Evolutionary conservation across 2,888 invertebrate genomes (phyloP).

Genomic region (Teinopalpus imperialis): DNA sequence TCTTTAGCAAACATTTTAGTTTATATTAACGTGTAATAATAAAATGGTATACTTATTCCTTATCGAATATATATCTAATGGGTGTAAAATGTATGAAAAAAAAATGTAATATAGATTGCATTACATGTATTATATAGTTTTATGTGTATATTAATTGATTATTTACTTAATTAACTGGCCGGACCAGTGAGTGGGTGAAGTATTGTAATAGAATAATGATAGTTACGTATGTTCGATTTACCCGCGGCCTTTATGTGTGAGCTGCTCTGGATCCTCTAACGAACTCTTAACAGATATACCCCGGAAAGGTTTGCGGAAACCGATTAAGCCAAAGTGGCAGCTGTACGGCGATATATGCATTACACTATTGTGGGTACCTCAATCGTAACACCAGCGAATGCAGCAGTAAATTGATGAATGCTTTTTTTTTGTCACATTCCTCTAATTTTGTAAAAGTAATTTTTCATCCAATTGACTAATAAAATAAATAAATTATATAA

Average conservation of each 20-base stretch:
- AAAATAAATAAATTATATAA: no score
- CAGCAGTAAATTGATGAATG: no score
- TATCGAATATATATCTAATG: slow-evolving; percentile 37
- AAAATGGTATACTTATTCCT: slow-evolving; percentile 29
- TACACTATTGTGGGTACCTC: no score
- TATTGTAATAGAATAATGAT: slow-evolving; percentile 8
- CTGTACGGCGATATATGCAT: no score
- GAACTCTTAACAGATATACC: background rate
- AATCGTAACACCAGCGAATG: no score
- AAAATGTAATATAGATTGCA: slow-evolving; percentile 53
- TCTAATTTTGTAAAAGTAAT: no score
- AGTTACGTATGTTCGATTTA: slow-evolving; percentile 10
- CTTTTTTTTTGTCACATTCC: no score
- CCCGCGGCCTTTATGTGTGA: slow-evolving; percentile 11
- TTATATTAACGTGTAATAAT: slow-evolving; percentile 33
- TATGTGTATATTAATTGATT: slow-evolving; percentile 53
- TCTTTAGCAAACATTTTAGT: slow-evolving; percentile 38
- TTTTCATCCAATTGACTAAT: no score
- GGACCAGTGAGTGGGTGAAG: slow-evolving; percentile 46
- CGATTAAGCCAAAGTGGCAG: no score
- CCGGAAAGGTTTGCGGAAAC: background rate
- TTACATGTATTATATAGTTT: slow-evolving; percentile 63
- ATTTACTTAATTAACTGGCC: slow-evolving; percentile 50
- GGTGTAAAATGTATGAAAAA: slow-evolving; percentile 34
- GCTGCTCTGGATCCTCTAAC: background rate